Evolutionary conservation across 1,140 invertebrate species (phyloP).

Genomic region (Protaetia brevitarsis): DNA sequence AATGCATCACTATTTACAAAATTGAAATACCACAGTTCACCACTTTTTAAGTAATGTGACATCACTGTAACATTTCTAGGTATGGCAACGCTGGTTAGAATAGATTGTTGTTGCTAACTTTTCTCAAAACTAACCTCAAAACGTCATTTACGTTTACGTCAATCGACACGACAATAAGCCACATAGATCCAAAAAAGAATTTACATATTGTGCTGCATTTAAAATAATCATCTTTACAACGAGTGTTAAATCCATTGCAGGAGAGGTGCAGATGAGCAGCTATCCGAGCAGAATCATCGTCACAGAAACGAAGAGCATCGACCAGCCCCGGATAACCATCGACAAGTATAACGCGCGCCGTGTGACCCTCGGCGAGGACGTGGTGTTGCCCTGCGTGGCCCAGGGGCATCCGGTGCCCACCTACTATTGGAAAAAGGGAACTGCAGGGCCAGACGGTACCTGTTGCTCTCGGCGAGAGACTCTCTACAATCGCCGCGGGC

Average conservation of each 20-base stretch:
- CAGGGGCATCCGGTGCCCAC: conserved; percentile 74
- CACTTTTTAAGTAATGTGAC: too few relatives aligned
- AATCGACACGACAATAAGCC: too few relatives aligned
- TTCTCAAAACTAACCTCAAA: too few relatives aligned
- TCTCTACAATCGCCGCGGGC: conserved; percentile 58
- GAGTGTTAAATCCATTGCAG: conserved; percentile 44
- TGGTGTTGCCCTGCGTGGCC: conserved; percentile 69
- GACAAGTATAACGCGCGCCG: conserved; percentile 63
- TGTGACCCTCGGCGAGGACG: conserved; percentile 65
- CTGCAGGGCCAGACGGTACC: conserved; percentile 63
- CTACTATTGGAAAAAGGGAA: conserved; percentile 74
- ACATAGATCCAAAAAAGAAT: too few relatives aligned
- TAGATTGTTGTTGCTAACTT: too few relatives aligned
- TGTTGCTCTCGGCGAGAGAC: conserved; percentile 59
- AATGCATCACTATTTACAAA: too few relatives aligned
- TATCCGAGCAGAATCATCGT: conserved; percentile 63
- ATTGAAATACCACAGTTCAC: too few relatives aligned
- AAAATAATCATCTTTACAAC: background rate
- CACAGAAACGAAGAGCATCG: conserved; percentile 69
- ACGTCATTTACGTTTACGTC: too few relatives aligned
- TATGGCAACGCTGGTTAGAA: too few relatives aligned
- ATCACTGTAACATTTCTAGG: too few relatives aligned
- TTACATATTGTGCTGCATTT: too few relatives aligned
- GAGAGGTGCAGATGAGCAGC: conserved; percentile 60
- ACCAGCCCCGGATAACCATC: conserved; percentile 66